Percentiles rank a stretch among this genome's conserved stretches.
phyloP scores from a whole-genome alignment of 2,888 invertebrate species.

The Amblyjoppa fuscipennis region DNA sequence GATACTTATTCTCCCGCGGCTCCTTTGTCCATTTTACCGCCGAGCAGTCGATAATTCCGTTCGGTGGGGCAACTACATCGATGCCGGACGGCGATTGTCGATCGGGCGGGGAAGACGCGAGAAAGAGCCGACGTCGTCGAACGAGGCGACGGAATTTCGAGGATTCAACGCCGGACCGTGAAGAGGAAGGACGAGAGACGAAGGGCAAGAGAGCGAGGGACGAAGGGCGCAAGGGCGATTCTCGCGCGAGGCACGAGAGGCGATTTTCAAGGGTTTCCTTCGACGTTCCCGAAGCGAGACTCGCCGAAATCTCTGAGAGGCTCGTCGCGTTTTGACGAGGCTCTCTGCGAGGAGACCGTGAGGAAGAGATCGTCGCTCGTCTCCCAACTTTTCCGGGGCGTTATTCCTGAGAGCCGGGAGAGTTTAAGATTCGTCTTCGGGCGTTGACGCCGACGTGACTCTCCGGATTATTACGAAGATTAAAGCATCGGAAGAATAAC shows the following conservation, averaged over 20 bases:
- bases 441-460: background rate
- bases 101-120: constrained; percentile 30
- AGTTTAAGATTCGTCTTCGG: constrained; percentile 14
- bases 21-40: constrained; percentile 66
- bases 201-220: constrained; percentile 13
- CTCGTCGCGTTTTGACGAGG: constrained; percentile 46
- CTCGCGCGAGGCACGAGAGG: constrained; percentile 42
- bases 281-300: constrained; percentile 26
- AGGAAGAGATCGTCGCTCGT: constrained; percentile 17
- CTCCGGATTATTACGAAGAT: constrained; percentile 56
- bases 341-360: background rate
- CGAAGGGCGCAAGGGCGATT: constrained; percentile 1
- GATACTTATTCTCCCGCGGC: constrained; percentile 36
- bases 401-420: constrained; percentile 12
- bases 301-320: constrained; percentile 51
- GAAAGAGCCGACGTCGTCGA: constrained; percentile 59
- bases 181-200: constrained; percentile 14
- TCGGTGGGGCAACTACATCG: constrained; percentile 45
- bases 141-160: constrained; percentile 32
- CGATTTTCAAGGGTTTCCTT: constrained; percentile 69
- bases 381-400: constrained; percentile 26
- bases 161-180: constrained; percentile 33
- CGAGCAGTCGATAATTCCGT: constrained; percentile 69
- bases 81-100: constrained; percentile 11
- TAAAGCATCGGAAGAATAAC: constrained; percentile 47